Percentiles rank a stretch among this genome's conserved stretches.
phyloP scores from a whole-genome alignment of 2,113 vertebrate genomes.

The Dromiciops gliroides region DNA sequence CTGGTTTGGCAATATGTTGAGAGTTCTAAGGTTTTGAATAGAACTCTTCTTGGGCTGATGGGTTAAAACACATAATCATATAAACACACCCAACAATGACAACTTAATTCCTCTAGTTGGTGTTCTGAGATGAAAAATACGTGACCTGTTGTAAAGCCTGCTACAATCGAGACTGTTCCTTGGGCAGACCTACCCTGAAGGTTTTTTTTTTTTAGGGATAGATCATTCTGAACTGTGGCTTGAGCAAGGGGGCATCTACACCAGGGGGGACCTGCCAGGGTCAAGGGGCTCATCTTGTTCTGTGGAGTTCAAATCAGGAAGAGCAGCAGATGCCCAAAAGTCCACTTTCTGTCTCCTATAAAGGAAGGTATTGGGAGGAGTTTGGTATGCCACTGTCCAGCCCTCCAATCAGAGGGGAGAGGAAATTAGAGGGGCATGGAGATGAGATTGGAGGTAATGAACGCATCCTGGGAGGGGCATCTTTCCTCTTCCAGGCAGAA shows the following conservation, averaged over 20 bases:
- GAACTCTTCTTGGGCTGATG: not conserved
- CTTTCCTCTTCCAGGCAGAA: not conserved
- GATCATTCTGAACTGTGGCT: not conserved
- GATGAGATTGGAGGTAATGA: not conserved
- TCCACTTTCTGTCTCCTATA: not conserved
- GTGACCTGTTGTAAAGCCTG: not conserved
- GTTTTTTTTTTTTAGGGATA: not conserved
- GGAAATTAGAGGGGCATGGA: not conserved
- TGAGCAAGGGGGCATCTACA: not conserved
- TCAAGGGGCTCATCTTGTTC: not conserved
- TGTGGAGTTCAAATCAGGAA: not conserved
- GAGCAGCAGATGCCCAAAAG: not conserved
- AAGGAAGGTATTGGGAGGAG: not conserved
- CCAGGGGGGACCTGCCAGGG: too few species aligned
- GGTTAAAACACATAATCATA: not conserved
- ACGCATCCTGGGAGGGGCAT: not conserved
- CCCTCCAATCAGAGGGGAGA: not conserved
- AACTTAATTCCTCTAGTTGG: not conserved
- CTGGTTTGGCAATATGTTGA: not conserved
- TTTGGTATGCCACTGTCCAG: not conserved
- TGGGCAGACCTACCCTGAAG: not conserved
- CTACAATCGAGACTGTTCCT: not conserved
- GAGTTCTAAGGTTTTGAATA: not conserved
- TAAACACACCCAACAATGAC: not conserved
- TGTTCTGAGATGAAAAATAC: not conserved